Evolutionary conservation across 2,888 invertebrate genomes (phyloP).

Genomic region (Limenitis camilla): DNA sequence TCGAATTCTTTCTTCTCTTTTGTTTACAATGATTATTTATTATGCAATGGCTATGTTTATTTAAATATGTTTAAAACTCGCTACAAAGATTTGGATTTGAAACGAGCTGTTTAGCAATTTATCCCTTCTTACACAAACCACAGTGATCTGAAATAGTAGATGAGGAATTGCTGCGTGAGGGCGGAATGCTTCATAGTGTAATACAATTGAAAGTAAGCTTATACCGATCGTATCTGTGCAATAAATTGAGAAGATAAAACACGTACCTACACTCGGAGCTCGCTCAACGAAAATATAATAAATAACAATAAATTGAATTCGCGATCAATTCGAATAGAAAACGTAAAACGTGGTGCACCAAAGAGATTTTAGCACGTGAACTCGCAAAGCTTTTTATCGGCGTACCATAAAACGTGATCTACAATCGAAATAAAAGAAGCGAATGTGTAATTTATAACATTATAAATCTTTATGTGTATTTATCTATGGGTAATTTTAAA

Average conservation of each 20-base stretch:
- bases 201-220: constrained; percentile 52
- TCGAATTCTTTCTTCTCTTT: constrained; percentile 27
- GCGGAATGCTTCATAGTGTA: constrained; percentile 43
- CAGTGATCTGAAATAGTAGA: constrained; percentile 21
- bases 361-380: constrained; percentile 19
- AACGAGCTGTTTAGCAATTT: constrained; percentile 9
- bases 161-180: constrained; percentile 27
- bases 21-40: constrained; percentile 17
- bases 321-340: constrained; percentile 31
- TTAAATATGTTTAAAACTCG: not conserved
- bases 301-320: constrained; percentile 39
- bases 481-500: constrained; percentile 7
- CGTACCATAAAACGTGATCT: constrained; percentile 13
- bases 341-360: constrained; percentile 28
- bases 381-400: constrained; percentile 11
- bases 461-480: constrained; percentile 9
- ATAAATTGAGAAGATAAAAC: constrained; percentile 67
- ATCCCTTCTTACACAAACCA: constrained; percentile 18
- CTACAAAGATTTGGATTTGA: not conserved
- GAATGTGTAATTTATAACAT: constrained; percentile 8
- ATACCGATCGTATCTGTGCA: constrained; percentile 62
- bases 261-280: constrained; percentile 35
- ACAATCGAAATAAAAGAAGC: constrained; percentile 13
- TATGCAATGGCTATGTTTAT: not conserved
- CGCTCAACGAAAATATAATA: constrained; percentile 41